A percentile compares a stretch with the other conserved stretches of the same genome.
phyloP scores from a whole-genome alignment of 1,140 invertebrate genomes.

The Drosophila jambulina region DNA sequence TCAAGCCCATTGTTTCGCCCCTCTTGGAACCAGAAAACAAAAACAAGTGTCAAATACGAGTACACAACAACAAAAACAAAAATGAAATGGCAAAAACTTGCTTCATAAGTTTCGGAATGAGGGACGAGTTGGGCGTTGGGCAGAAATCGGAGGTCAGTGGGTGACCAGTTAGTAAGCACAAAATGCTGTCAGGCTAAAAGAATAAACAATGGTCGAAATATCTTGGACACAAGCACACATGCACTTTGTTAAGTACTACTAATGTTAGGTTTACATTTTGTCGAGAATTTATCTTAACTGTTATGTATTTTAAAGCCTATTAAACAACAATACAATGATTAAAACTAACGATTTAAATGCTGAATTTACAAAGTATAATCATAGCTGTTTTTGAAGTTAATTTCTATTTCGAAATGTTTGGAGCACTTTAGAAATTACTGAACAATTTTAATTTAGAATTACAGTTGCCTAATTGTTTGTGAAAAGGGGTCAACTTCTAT shows the following conservation, averaged over 20 bases:
- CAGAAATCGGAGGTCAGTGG: slow-evolving; percentile 17
- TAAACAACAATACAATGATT: neutral
- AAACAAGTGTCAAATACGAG: slow-evolving; percentile 75
- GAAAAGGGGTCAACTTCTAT: no score
- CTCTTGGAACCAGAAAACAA: slow-evolving; percentile 51
- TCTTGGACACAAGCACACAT: slow-evolving; percentile 7
- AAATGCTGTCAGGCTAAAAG: slow-evolving; percentile 53
- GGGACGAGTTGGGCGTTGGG: neutral
- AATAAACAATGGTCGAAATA: slow-evolving; percentile 48
- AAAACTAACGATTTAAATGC: no score
- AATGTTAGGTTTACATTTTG: neutral
- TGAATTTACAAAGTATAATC: neutral
- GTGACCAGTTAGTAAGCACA: slow-evolving; percentile 59
- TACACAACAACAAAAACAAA: slow-evolving; percentile 24
- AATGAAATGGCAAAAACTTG: slow-evolving; percentile 52
- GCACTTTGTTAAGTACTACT: slow-evolving; percentile 15
- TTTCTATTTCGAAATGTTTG: neutral
- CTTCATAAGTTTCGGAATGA: slow-evolving; percentile 55
- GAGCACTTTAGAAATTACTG: no score
- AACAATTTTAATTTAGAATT: no score
- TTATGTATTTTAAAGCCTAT: neutral
- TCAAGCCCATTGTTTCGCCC: slow-evolving; percentile 16
- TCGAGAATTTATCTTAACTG: neutral
- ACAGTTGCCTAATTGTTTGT: no score
- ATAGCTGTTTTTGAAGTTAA: neutral